Evolutionary conservation across 2,888 invertebrate genomes (phyloP).

Genomic region (Drosophila nr. perissopoda): DNA sequence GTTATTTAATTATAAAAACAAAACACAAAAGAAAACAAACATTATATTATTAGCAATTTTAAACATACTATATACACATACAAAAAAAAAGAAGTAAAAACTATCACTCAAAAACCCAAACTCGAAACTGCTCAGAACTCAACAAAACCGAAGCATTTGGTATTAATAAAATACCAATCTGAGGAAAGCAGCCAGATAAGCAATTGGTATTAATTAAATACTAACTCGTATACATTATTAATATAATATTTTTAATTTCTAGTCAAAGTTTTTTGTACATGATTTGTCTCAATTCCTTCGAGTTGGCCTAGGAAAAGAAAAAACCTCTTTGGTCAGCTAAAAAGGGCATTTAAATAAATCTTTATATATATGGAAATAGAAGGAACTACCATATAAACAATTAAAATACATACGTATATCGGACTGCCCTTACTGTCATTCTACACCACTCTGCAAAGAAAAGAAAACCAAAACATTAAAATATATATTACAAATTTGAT

Average conservation of each 20-base stretch:
- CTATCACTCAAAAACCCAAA: slow-evolving; percentile 29
- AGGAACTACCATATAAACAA: slow-evolving; percentile 10
- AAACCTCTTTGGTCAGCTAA: slow-evolving; percentile 1
- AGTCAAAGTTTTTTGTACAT: slow-evolving; percentile 65
- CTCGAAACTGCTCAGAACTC: slow-evolving; percentile 36
- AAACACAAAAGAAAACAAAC: slow-evolving; percentile 22
- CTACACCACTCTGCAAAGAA: slow-evolving; percentile 14
- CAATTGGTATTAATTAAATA: slow-evolving; percentile 53
- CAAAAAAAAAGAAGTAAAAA: slow-evolving; percentile 3
- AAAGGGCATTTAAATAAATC: slow-evolving; percentile 41
- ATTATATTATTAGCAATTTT: slow-evolving; percentile 49
- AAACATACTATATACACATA: slow-evolving; percentile 36
- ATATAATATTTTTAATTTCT: slow-evolving; percentile 62
- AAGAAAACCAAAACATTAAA: slow-evolving; percentile 10
- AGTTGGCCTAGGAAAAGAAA: slow-evolving; percentile 17
- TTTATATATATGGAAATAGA: slow-evolving; percentile 15
- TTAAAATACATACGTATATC: slow-evolving; percentile 16
- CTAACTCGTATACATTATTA: slow-evolving; percentile 41
- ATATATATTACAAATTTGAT: slow-evolving; percentile 27
- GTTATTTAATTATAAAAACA: slow-evolving; percentile 75
- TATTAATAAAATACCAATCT: slow-evolving; percentile 31
- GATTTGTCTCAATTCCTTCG: slow-evolving; percentile 31
- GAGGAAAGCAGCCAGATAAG: slow-evolving; percentile 1
- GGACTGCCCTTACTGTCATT: slow-evolving; percentile 25
- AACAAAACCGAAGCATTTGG: slow-evolving; percentile 12